These are phyloP conservation scores for Pseudopleuronectes americanus DNA, from an alignment of 2,797 vertebrate genomes.

Conservation along the genomic window DNA sequence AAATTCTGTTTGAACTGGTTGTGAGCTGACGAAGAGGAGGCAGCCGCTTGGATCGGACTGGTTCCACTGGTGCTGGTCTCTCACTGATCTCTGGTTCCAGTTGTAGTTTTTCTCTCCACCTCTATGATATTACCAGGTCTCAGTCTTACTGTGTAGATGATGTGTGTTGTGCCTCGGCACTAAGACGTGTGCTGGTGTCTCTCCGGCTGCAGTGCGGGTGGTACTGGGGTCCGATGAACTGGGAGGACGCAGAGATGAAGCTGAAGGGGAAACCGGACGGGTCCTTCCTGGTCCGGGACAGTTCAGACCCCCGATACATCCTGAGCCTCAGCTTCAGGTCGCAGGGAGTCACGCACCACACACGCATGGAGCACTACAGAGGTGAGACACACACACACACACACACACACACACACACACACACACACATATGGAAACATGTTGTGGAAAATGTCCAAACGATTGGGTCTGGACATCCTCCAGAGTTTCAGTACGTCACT, in stretches of 20 bases:
- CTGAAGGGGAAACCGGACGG: slow-evolving; percentile 95
- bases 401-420: slow-evolving; percentile 5
- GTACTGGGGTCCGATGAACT: slow-evolving; percentile 99
- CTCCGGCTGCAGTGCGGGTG: slow-evolving; percentile 85
- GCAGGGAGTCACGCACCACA: slow-evolving; percentile 94
- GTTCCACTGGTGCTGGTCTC: too few relatives aligned
- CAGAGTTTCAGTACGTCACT: too few relatives aligned
- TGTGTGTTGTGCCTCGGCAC: not conserved
- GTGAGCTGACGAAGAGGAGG: too few relatives aligned
- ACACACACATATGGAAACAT: not conserved
- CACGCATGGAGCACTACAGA: slow-evolving; percentile 92
- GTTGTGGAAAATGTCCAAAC: too few relatives aligned
- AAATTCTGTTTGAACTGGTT: too few relatives aligned
- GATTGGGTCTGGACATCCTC: too few relatives aligned
- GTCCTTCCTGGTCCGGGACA: slow-evolving; percentile 96
- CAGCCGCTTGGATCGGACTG: too few relatives aligned
- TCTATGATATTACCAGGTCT: too few relatives aligned
- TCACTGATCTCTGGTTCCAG: too few relatives aligned
- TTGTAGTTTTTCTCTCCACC: too few relatives aligned
- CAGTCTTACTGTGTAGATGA: too few relatives aligned
- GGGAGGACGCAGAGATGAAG: slow-evolving; percentile 98
- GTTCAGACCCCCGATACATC: slow-evolving; percentile 96
- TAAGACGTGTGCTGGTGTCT: not conserved
- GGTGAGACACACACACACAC: slow-evolving; percentile 73
- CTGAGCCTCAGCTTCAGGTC: slow-evolving; percentile 98